These are phyloP conservation scores for Meda fulgida DNA, from an alignment of 2,797 vertebrate genomes.

Conservation along the genomic window DNA sequence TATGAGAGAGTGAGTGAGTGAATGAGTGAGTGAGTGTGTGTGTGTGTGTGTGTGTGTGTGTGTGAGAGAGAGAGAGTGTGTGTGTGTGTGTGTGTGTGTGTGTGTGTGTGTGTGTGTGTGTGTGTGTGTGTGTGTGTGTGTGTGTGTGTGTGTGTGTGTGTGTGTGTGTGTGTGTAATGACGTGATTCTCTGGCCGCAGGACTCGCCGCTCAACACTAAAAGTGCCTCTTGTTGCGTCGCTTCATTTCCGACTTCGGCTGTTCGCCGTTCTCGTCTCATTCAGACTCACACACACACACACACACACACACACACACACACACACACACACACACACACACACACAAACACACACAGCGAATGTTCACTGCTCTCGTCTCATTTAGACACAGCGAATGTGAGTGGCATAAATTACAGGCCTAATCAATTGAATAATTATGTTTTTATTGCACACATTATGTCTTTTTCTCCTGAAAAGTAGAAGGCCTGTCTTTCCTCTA, in stretches of 20 bases:
- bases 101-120: too few species aligned
- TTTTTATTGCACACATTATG: slow-evolving; percentile 81
- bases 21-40: too few species aligned
- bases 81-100: too few species aligned
- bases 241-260: not conserved
- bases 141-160: too few species aligned
- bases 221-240: not conserved
- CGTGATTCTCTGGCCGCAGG: slow-evolving; percentile 46
- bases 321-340: too few species aligned
- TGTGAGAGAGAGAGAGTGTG: too few species aligned
- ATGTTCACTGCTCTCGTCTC: slow-evolving; percentile 31
- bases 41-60: too few species aligned
- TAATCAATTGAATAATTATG: slow-evolving; percentile 83
- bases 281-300: too few species aligned
- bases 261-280: too few species aligned
- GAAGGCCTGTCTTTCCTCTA: slow-evolving; percentile 59
- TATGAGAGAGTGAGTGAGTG: slow-evolving; percentile 5
- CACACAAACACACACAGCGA: slow-evolving; percentile 24
- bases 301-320: too few species aligned
- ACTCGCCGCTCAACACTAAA: not conserved
- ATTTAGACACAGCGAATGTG: slow-evolving; percentile 50
- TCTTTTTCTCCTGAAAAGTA: slow-evolving; percentile 71
- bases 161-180: slow-evolving; percentile 53
- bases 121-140: too few species aligned
- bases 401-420: slow-evolving; percentile 74